These are phyloP conservation scores for Melieria omissa DNA, from an alignment of 2,888 invertebrate species.

Conservation along the genomic window DNA sequence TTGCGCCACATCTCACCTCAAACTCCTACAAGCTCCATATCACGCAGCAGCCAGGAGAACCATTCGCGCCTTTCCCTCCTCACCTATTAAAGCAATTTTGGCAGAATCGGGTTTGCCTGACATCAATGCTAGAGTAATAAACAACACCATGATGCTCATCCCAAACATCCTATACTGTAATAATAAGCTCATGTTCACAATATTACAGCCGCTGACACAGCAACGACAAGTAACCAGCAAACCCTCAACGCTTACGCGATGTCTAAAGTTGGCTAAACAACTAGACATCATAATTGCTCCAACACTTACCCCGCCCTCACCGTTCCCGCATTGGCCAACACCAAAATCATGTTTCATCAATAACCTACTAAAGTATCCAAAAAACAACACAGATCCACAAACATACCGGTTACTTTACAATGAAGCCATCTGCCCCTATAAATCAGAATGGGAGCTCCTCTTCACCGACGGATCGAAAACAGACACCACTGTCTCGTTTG, in stretches of 20 bases:
- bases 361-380: background rate
- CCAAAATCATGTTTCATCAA: background rate
- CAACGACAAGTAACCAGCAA: too few relatives aligned
- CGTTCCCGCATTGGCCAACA: background rate
- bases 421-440: background rate
- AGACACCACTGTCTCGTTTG: constrained; percentile 28
- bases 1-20: constrained; percentile 16
- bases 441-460: constrained; percentile 13
- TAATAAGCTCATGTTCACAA: too few relatives aligned
- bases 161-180: too few relatives aligned
- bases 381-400: background rate
- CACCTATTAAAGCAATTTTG: constrained; percentile 2
- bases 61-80: constrained; percentile 11
- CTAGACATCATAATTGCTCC: background rate
- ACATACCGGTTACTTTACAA: background rate
- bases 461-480: constrained; percentile 31
- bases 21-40: constrained; percentile 17
- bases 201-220: too few relatives aligned
- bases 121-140: background rate
- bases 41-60: constrained; percentile 18
- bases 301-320: background rate
- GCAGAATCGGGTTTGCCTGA: constrained; percentile 9
- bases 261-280: background rate
- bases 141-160: constrained; percentile 8
- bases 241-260: background rate